Evolutionary conservation across 2,113 vertebrate species (phyloP).

Genomic region (Piprites chloris): DNA sequence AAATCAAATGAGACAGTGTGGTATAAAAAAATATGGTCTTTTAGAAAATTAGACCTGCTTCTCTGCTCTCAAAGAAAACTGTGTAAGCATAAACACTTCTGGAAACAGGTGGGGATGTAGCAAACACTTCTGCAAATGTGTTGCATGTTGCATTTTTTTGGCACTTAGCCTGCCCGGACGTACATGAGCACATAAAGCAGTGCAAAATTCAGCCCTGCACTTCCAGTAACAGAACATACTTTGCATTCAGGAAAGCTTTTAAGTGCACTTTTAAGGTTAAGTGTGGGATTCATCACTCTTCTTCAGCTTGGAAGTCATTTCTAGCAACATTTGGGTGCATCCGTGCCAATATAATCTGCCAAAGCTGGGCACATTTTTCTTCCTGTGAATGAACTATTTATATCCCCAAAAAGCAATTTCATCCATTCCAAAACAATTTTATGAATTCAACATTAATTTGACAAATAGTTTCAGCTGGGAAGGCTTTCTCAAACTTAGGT

Average conservation of each 20-base stretch:
- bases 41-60: background rate
- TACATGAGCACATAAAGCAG: background rate
- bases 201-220: background rate
- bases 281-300: slow-evolving; percentile 33
- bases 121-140: slow-evolving; percentile 27
- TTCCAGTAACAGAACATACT: background rate
- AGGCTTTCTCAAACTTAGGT: background rate
- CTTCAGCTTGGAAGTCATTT: slow-evolving; percentile 33
- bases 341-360: background rate
- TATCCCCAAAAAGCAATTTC: slow-evolving; percentile 42
- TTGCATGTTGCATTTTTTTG: slow-evolving; percentile 32
- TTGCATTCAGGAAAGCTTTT: slow-evolving; percentile 33
- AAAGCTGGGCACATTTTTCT: slow-evolving; percentile 33
- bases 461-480: slow-evolving; percentile 36
- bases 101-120: background rate
- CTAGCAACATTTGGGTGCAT: slow-evolving; percentile 22
- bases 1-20: background rate
- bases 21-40: background rate
- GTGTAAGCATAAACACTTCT: slow-evolving; percentile 30
- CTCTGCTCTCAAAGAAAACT: background rate
- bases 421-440: slow-evolving; percentile 57
- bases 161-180: background rate
- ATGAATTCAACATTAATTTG: slow-evolving; percentile 57
- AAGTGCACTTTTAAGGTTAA: slow-evolving; percentile 27
- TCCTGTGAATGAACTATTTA: slow-evolving; percentile 51